Evolutionary conservation across 2,797 vertebrate genomes (phyloP).

Genomic region (Thripadectes ignobilis): DNA sequence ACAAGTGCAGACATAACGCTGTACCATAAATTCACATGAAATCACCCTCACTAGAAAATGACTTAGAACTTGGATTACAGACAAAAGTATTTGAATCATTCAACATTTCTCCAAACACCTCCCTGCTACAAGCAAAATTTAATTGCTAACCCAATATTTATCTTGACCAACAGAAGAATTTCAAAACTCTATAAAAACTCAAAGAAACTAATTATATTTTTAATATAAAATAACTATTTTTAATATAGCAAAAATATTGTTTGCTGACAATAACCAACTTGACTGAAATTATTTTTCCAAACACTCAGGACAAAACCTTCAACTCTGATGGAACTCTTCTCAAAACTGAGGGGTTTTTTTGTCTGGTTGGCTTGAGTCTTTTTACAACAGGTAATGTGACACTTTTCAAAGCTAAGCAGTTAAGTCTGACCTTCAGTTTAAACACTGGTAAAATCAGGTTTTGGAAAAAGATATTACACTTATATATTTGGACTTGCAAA

Average conservation of each 20-base stretch:
- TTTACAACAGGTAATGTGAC: not conserved
- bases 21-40: not conserved
- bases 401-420: not conserved
- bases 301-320: not conserved
- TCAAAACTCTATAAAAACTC: not conserved
- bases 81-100: not conserved
- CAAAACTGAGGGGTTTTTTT: accelerated
- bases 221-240: not conserved
- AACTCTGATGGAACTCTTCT: not conserved
- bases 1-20: not conserved
- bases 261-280: not conserved
- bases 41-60: not conserved
- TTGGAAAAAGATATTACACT: not conserved
- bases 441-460: not conserved
- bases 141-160: not conserved
- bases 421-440: not conserved
- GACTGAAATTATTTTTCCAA: not conserved
- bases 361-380: not conserved
- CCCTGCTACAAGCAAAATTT: not conserved
- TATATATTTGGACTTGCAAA: not conserved
- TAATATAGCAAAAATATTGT: not conserved
- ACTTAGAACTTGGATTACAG: not conserved
- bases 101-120: not conserved
- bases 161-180: not conserved
- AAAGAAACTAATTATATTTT: not conserved